These are phyloP conservation scores for Ectemnius cavifrons DNA, from an alignment of 2,888 invertebrate species.

Conservation along the genomic window DNA sequence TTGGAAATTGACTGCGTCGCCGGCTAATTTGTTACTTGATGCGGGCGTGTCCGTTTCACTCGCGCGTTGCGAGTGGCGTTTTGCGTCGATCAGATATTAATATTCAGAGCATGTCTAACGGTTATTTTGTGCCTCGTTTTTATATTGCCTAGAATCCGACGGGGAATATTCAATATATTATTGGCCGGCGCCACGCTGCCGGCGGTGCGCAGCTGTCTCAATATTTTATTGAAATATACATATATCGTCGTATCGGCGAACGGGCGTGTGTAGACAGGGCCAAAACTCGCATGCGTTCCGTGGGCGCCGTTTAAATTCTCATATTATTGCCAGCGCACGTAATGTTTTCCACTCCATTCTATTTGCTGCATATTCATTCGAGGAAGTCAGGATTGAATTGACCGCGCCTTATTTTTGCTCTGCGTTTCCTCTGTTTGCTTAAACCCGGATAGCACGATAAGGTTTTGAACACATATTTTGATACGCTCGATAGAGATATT, in stretches of 20 bases:
- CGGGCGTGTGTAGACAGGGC: slow-evolving; percentile 51
- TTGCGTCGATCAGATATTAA: slow-evolving; percentile 59
- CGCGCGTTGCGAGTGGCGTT: background rate
- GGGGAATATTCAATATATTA: slow-evolving; percentile 70
- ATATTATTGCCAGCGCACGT: slow-evolving; percentile 22
- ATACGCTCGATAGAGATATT: too few species aligned
- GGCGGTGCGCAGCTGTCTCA: slow-evolving; percentile 63
- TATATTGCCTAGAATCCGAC: slow-evolving; percentile 60
- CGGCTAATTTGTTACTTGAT: too few species aligned
- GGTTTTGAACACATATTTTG: too few species aligned
- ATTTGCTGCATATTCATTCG: too few species aligned
- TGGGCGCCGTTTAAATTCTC: slow-evolving; percentile 43
- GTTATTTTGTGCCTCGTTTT: slow-evolving; percentile 66
- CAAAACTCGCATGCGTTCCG: slow-evolving; percentile 48
- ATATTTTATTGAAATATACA: slow-evolving; percentile 71
- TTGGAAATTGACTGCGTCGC: too few species aligned
- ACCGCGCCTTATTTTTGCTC: too few species aligned
- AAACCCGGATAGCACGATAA: too few species aligned
- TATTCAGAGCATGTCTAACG: slow-evolving; percentile 67
- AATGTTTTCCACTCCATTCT: background rate
- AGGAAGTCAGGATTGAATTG: too few species aligned
- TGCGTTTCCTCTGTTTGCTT: too few species aligned
- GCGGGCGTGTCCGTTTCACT: too few species aligned
- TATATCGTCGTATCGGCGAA: slow-evolving; percentile 65
- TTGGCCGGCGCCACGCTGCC: slow-evolving; percentile 53